Evolutionary conservation across 2,113 vertebrate genomes (phyloP), one percentile per base, ranked within the genome.

Genomic region (Neolamprologus modestus): DNA sequence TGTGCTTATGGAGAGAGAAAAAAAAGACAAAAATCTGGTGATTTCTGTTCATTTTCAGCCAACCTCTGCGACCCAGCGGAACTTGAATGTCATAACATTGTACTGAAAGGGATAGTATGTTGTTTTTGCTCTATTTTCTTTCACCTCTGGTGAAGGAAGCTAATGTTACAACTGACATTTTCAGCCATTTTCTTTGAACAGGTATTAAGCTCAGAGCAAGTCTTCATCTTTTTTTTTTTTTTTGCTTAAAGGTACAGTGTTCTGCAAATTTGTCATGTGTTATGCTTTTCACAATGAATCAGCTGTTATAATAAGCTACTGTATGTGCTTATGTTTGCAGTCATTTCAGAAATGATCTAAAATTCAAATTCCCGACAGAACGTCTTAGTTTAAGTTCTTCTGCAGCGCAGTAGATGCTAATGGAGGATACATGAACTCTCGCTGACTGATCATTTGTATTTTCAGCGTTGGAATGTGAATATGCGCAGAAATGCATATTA

Each of bases 191-290:
- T 66, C 81, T 86, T 90, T 50, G 87, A 71, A 84, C 88, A 76
- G 81, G 83, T 91, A 86, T 83, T 54, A 68, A 92, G 82, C 79
- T 92, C 37, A 33, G 57, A 86, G 24, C 82, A 81, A 87, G 79
- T 79, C 81, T 82, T 40, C 50, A 89, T 89, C 61, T 89, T 59
- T 88, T 88, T 87, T 91, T 50, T 91, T 82, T 91, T 61, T 79
- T 87, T 90, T 86, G 83, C 88, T 91, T 93, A 81, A 95, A 96
- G 96, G 96, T 96, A 96, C 95, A 94, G 93, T 94, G 90, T 95
- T 94, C 87, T 95, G 92, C 94, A 94, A 93, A 89, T 87, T 85
- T 90, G 87, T 91, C 61, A 84, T 61, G 90, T 94, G 57, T 91
- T 92, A 89, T 91, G 90, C 90, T 94, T 92, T 93, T 94, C 89